Base-by-base conservation (phyloP, 2,797 vertebrate genomes). In the Ceryle rudis region DNA sequence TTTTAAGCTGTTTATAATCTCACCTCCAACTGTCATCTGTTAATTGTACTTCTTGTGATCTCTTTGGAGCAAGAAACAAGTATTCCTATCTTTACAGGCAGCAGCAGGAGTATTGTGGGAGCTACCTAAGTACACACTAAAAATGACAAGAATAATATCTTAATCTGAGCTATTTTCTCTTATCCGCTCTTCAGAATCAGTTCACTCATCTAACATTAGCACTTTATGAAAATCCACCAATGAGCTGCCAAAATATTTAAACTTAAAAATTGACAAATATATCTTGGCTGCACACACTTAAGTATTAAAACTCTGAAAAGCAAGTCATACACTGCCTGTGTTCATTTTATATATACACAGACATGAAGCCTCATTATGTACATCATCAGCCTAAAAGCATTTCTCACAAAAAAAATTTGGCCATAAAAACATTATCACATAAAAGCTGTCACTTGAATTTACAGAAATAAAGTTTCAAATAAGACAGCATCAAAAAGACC, bases 231-330 rank as follows among this genome's bases (percentile, higher is more conserved):
- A 44, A 91, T 29, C 26, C 55, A 92, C 57, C 41, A 66, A 19
- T n/a, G 17, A 93, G 18, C 51, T 95, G 86, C 62, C 89, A 92
- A 92, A 95, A 95, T 94, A 94, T 96, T 93, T 94, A 86, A 66
- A 66, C 49, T 85, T 64, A 49, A 79, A 72, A 89, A 70, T 44
- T 73, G 66, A 78, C 67, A 91, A 91, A 74, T n/a, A 70, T 3
- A 1, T 69, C 62, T 86, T 82, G 73, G 57, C 52, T 89, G 58
- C 54, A 60, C 22, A 69, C 9, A 44, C 12, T n/a, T 51, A 51
- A 80, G 44, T 44, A 87, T 41, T 80, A 82, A 86, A 89, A 89
- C 58, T 44, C 41, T 51, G 42, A 23, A 90, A 89, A 74, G 17
- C 16, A 78, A 74, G 51, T 20, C 3, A 1, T 51, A 89, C 23